phyloP scores from a whole-genome alignment of 2,797 vertebrate genomes.

The Eulemur albifrons region DNA sequence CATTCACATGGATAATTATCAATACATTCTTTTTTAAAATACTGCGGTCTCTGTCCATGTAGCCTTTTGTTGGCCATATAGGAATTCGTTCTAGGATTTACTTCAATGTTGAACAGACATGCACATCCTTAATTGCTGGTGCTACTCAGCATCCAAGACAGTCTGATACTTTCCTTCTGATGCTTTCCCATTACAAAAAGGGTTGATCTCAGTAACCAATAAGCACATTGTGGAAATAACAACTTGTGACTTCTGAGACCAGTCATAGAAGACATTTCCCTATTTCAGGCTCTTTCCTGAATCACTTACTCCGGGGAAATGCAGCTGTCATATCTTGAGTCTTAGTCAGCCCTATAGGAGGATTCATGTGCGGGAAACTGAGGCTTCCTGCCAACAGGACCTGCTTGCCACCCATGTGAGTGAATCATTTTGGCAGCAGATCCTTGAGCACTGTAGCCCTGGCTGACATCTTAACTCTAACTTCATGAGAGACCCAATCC shows the following conservation, averaged over 20 bases:
- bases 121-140: too few species aligned
- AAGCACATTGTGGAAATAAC: not conserved
- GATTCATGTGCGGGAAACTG: not conserved
- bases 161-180: not conserved
- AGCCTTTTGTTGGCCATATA: not conserved
- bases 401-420: not conserved
- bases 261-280: not conserved
- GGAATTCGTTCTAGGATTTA: not conserved
- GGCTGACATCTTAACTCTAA: not conserved
- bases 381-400: not conserved
- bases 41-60: not conserved
- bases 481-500: not conserved
- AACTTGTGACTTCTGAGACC: not conserved
- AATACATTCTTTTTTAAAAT: not conserved
- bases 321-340: not conserved
- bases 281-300: not conserved
- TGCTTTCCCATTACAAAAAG: not conserved
- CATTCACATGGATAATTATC: not conserved
- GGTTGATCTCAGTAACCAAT: not conserved
- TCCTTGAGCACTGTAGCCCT: not conserved
- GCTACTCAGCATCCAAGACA: not conserved
- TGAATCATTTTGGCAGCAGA: not conserved
- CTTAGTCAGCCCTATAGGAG: not conserved
- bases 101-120: too few species aligned
- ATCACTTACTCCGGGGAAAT: not conserved